Conservation (phyloP, 2,888 invertebrate genomes). For the Halocaridina rubra region DNA sequence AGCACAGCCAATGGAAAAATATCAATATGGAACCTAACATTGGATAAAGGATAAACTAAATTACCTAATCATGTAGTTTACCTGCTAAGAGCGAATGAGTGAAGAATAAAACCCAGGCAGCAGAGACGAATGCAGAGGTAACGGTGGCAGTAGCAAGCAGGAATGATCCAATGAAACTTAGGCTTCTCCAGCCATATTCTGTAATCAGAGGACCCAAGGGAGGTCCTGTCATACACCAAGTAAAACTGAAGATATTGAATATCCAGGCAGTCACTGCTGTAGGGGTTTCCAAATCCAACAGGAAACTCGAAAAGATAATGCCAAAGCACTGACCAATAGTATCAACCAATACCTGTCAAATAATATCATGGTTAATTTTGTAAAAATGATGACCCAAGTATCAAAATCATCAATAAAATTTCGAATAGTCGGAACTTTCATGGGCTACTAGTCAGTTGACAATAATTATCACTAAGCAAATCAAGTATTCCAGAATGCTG, state of each 20-base stretch:
- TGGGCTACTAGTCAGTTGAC: too few species aligned
- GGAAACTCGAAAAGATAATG: background rate
- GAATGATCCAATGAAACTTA: background rate
- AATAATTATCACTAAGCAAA: too few species aligned
- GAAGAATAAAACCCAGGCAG: background rate
- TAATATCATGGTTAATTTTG: too few species aligned
- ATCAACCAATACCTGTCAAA: background rate
- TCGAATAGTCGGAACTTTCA: too few species aligned
- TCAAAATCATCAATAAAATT: too few species aligned
- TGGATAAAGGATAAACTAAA: too few species aligned
- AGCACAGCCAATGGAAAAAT: too few species aligned
- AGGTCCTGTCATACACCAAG: background rate
- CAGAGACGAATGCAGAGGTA: background rate
- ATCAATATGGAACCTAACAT: too few species aligned
- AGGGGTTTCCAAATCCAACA: background rate
- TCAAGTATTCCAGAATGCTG: too few species aligned
- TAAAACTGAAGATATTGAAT: slow-evolving; percentile 5
- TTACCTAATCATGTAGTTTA: too few species aligned
- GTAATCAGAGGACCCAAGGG: slow-evolving; percentile 31
- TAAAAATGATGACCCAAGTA: too few species aligned
- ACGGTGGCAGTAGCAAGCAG: background rate
- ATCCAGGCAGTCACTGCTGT: slow-evolving; percentile 14
- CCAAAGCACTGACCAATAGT: background rate
- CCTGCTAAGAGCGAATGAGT: background rate
- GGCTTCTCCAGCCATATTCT: slow-evolving; percentile 27